Percentiles rank a stretch among this genome's conserved stretches.
These are phyloP conservation scores for Bicyclus anynana DNA, from an alignment of 1,140 invertebrate species.

Conservation along the genomic window DNA sequence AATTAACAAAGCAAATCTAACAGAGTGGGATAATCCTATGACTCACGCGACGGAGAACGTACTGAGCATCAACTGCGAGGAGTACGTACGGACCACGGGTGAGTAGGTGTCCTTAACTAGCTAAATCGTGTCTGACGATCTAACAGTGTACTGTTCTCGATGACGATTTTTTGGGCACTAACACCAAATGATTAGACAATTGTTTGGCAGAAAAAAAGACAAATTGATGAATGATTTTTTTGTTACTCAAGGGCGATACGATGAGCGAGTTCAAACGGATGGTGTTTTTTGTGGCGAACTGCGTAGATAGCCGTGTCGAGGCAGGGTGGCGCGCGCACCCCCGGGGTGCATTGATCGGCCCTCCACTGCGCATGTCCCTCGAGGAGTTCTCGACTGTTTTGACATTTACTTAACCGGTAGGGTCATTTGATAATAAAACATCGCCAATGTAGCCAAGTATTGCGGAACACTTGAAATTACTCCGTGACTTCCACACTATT, in stretches of 20 bases:
- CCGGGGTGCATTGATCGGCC: constrained; percentile 66
- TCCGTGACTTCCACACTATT: constrained; percentile 20
- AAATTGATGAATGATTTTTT: constrained; percentile 39
- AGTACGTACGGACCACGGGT: constrained; percentile 19
- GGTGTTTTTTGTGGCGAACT: constrained; percentile 66
- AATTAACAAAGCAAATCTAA: constrained; percentile 42
- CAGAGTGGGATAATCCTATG: constrained; percentile 60
- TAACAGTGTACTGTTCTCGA: constrained; percentile 30
- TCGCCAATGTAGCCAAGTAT: constrained; percentile 19
- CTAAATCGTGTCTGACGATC: constrained; percentile 36
- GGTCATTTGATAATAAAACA: constrained; percentile 35
- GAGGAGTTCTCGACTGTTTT: constrained; percentile 57
- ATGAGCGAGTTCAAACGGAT: constrained; percentile 45
- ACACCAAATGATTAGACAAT: constrained; percentile 35
- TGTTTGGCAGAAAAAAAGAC: constrained; percentile 26
- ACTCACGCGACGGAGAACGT: constrained; percentile 53
- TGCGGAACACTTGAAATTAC: constrained; percentile 35
- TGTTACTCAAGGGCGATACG: constrained; percentile 50
- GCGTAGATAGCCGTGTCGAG: constrained; percentile 56
- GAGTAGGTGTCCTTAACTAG: constrained; percentile 56
- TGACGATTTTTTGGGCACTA: constrained; percentile 32
- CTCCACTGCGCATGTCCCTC: constrained; percentile 60
- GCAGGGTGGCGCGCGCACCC: constrained; percentile 67
- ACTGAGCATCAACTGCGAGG: constrained; percentile 36
- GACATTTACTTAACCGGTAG: constrained; percentile 48